phyloP scores from a whole-genome alignment of 2,797 vertebrate genomes.

The Chelon labrosus region DNA sequence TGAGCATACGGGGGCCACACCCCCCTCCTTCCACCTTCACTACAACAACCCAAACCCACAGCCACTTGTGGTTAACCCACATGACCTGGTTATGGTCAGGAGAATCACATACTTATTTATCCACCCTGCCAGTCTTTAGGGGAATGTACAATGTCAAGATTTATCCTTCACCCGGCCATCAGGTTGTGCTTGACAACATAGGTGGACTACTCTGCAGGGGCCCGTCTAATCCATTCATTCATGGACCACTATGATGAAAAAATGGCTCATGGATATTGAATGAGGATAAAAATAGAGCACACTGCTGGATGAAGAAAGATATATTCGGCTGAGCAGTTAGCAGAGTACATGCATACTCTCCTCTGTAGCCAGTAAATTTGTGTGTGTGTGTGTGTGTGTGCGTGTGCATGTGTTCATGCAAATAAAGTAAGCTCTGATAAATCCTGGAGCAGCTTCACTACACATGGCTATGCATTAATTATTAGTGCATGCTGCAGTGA shows the following conservation, averaged over 20 bases:
- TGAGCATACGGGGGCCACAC: conserved; percentile 43
- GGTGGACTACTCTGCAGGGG: conserved; percentile 47
- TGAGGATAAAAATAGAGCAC: conserved; percentile 83
- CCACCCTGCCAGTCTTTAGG: conserved; percentile 48
- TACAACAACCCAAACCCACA: conserved; percentile 70
- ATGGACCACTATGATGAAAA: conserved; percentile 69
- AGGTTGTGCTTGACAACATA: conserved; percentile 54
- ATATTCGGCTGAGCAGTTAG: conserved; percentile 63
- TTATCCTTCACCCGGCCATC: conserved; percentile 33
- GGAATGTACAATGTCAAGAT: conserved; percentile 51
- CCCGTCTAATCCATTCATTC: conserved; percentile 67
- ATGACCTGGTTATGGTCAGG: conserved; percentile 68
- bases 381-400: background rate
- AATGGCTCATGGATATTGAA: conserved; percentile 78
- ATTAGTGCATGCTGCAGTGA: conserved; percentile 76
- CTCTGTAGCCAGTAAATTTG: conserved; percentile 46
- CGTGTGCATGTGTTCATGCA: conserved; percentile 31
- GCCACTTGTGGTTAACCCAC: conserved; percentile 76
- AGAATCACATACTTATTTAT: conserved; percentile 64
- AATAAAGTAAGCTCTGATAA: conserved; percentile 44
- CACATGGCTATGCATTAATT: conserved; percentile 78
- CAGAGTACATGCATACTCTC: conserved; percentile 50
- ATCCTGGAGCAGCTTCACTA: conserved; percentile 60
- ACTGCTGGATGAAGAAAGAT: conserved; percentile 55
- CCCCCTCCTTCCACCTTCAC: conserved; percentile 61